A percentile compares a stretch with the other conserved stretches of the same genome.
phyloP scores from a whole-genome alignment of 2,113 vertebrate genomes.

The Pandion haliaetus region DNA sequence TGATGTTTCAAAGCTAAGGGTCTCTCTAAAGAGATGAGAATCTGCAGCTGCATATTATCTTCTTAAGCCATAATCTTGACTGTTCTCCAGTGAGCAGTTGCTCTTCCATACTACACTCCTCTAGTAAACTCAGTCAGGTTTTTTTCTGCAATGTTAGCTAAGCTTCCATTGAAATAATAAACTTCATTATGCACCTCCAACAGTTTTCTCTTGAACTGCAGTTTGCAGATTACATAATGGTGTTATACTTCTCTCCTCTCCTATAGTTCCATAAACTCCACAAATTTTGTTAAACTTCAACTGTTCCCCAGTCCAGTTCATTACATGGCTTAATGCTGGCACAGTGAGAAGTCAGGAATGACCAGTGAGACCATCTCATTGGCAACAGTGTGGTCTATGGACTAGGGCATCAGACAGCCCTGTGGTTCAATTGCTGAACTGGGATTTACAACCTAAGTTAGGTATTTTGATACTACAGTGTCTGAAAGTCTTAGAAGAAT shows the following conservation, averaged over 20 bases:
- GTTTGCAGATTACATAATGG: not conserved
- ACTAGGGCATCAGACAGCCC: not conserved
- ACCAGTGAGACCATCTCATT: not conserved
- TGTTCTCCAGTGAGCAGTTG: not conserved
- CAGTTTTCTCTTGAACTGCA: not conserved
- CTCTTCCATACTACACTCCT: not conserved
- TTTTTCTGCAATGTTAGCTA: not conserved
- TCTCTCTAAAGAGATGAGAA: not conserved
- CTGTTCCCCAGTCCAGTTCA: not conserved
- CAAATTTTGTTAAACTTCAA: not conserved
- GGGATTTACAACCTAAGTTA: not conserved
- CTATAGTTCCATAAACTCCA: not conserved
- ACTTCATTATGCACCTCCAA: not conserved
- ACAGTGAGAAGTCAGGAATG: not conserved
- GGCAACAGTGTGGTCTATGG: not conserved
- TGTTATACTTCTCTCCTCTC: not conserved
- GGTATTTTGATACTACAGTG: not conserved
- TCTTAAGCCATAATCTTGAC: not conserved
- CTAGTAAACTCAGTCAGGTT: not conserved
- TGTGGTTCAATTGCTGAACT: not conserved
- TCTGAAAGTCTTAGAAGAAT: not conserved
- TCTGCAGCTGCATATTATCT: not conserved
- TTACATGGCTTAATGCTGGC: not conserved
- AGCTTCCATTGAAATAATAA: not conserved
- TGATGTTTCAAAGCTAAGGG: not conserved